phyloP scores from a whole-genome alignment of 1,140 invertebrate species.

The Gryon sp. region DNA sequence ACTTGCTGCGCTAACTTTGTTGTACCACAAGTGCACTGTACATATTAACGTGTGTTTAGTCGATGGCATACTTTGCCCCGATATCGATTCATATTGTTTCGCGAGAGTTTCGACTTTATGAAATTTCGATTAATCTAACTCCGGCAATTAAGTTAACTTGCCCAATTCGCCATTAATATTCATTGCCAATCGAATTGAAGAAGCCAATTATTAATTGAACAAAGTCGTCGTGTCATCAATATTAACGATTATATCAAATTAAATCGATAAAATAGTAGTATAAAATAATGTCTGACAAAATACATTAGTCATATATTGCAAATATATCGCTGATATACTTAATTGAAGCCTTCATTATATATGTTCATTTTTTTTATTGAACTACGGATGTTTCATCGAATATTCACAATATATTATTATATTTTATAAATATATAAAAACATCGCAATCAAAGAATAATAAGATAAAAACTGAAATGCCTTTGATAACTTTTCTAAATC shows the following conservation, averaged over 20 bases:
- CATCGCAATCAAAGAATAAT: too few relatives aligned
- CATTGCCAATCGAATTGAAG: constrained; percentile 7
- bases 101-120: constrained; percentile 17
- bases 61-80: background rate
- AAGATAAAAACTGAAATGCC: too few relatives aligned
- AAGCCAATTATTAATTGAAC: constrained; percentile 16
- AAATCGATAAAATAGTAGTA: too few relatives aligned
- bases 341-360: too few relatives aligned
- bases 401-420: too few relatives aligned
- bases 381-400: background rate
- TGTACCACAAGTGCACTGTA: constrained; percentile 27
- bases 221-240: constrained; percentile 10
- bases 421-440: too few relatives aligned
- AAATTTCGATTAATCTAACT: constrained; percentile 22
- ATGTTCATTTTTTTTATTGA: too few relatives aligned
- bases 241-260: too few relatives aligned
- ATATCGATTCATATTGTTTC: constrained; percentile 44
- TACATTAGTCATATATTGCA: too few relatives aligned
- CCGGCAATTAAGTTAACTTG: background rate
- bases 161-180: constrained; percentile 5
- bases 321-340: too few relatives aligned
- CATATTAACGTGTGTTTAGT: constrained; percentile 32
- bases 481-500: too few relatives aligned
- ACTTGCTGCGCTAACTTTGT: constrained; percentile 37
- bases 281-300: too few relatives aligned